These are phyloP conservation scores for Odobenus rosmarus DNA, from an alignment of 2,113 vertebrate species.

Conservation along the genomic window DNA sequence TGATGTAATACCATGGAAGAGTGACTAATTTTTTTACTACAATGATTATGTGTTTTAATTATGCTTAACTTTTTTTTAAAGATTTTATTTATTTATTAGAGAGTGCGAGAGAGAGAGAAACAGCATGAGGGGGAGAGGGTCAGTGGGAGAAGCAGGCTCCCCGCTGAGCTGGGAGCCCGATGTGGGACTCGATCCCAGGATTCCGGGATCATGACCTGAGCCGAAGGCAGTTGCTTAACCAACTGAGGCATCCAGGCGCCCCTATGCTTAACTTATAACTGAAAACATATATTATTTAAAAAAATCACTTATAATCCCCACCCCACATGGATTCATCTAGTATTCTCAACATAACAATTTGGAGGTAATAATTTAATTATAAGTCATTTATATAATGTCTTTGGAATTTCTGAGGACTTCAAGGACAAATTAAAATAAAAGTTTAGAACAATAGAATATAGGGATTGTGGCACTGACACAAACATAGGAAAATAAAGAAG, in stretches of 20 bases:
- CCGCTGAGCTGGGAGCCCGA: too few relatives aligned
- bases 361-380: background rate
- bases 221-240: too few relatives aligned
- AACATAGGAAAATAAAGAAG: background rate
- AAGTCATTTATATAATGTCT: background rate
- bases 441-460: background rate
- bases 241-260: too few relatives aligned
- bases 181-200: too few relatives aligned
- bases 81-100: too few relatives aligned
- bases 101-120: too few relatives aligned
- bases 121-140: too few relatives aligned
- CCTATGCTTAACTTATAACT: constrained; percentile 19
- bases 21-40: background rate
- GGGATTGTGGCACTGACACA: background rate
- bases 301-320: background rate
- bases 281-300: background rate
- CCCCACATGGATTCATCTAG: background rate
- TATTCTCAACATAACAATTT: background rate
- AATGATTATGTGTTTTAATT: constrained; percentile 32
- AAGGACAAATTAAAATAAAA: background rate
- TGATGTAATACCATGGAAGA: background rate
- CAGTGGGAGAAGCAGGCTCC: too few relatives aligned
- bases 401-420: background rate
- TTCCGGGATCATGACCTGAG: too few relatives aligned
- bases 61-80: background rate